A percentile compares a stretch with the other conserved stretches of the same genome.
These are phyloP conservation scores for Eupeodes latifasciatus DNA, from an alignment of 2,888 invertebrate genomes.

Conservation along the genomic window DNA sequence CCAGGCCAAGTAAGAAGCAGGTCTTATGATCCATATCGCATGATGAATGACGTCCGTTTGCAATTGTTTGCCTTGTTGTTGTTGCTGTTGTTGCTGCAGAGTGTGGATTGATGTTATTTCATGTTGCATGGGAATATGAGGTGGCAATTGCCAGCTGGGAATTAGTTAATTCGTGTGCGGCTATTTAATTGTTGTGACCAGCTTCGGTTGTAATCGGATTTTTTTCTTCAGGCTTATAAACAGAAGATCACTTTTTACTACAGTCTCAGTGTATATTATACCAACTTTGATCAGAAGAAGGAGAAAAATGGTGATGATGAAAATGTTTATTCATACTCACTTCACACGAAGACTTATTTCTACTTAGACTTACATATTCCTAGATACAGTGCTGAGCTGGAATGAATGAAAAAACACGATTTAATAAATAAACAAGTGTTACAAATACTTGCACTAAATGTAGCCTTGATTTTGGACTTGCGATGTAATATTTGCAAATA, in stretches of 20 bases:
- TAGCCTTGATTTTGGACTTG: slow-evolving; percentile 15
- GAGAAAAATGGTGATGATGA: background rate
- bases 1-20: slow-evolving; percentile 37
- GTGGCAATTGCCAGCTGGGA: slow-evolving; percentile 57
- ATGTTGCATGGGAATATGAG: slow-evolving; percentile 50
- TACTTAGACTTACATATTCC: no score
- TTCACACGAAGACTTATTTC: slow-evolving; percentile 15
- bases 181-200: slow-evolving; percentile 51
- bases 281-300: background rate
- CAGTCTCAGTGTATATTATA: no score
- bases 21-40: slow-evolving; percentile 74
- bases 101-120: background rate
- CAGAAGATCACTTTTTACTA: slow-evolving; percentile 14
- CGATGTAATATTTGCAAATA: background rate
- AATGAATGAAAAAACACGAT: background rate
- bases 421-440: slow-evolving; percentile 4
- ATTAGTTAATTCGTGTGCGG: slow-evolving; percentile 56
- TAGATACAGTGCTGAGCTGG: background rate
- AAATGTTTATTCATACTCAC: slow-evolving; percentile 32
- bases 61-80: slow-evolving; percentile 51
- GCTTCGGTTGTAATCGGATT: slow-evolving; percentile 39
- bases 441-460: background rate
- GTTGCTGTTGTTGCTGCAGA: background rate
- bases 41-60: slow-evolving; percentile 74
- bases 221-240: background rate